Base-by-base conservation (phyloP, 1,140 invertebrate species). In the Berghia stephanieae region DNA sequence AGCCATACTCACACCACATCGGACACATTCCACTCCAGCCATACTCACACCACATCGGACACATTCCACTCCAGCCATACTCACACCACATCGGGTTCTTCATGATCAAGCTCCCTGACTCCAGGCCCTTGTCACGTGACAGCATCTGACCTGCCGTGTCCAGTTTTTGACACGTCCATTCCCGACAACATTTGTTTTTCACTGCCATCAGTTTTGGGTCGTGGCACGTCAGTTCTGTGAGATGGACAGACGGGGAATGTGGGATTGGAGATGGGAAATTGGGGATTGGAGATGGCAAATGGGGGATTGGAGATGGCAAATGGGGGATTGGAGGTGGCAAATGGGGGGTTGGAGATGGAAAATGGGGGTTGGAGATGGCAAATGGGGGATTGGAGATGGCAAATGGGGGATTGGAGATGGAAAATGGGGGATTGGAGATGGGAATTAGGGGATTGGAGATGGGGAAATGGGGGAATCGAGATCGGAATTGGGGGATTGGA, bases 161-260 rank as follows among this genome's bases (percentile, higher is more conserved):
- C 76, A 80, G 73, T 34, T 80, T 82, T 27, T 82, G 75, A 81
- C 93, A 94, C 84, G 93, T 92, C 93, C 93, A 94, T 86, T 94
- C 93, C 75, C 92, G 89, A 85, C 93, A 94, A 84, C 93, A 94
- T 78, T 93, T 92, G 31, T 92, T 92, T 10, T 91, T 91, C 24
- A 94, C 90, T 72, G 93, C 90, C n/a, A 94, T 91, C 40, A 94
- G 89, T 43, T 91, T 90, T 3, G 94, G 92, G 90, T 83, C 89
- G 87, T 73, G 71, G 57, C 82, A 83, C 46, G 81, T 80, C 69
- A 66, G 49, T 42, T 87, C 93, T 93, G 49, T 89, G 88, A 8
- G 31, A 18, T 13, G 10, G 34, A 38, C 5, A 27, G 8, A 27
- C 6, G 57, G 57, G 24, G 57, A 27, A 27, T 8, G 57, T 8